Conservation (phyloP, 1,140 invertebrate species). For the Sycobia sp. region DNA sequence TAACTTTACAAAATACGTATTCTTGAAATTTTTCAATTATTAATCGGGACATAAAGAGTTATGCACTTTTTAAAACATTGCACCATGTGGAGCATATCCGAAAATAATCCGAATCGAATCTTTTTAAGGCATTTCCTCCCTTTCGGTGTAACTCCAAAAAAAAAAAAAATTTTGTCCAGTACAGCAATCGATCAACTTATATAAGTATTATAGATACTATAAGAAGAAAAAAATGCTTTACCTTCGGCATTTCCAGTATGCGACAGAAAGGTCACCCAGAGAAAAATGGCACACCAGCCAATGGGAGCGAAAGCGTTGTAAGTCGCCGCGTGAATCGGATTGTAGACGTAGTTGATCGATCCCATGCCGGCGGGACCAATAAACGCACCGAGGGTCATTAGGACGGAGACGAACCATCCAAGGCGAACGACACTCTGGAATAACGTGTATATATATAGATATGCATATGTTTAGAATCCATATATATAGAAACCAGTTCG, state of each 20-base stretch:
- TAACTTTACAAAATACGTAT: too few species aligned
- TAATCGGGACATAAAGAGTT: too few species aligned
- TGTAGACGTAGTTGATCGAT: slow-evolving; percentile 69
- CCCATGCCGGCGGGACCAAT: slow-evolving; percentile 71
- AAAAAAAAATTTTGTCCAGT: too few species aligned
- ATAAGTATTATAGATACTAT: too few species aligned
- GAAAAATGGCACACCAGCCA: slow-evolving; percentile 71
- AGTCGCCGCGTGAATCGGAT: slow-evolving; percentile 68
- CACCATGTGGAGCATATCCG: too few species aligned
- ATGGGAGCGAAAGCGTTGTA: slow-evolving; percentile 76
- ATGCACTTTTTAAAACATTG: too few species aligned
- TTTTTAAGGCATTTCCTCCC: too few species aligned
- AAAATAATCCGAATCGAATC: too few species aligned
- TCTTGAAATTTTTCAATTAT: too few species aligned
- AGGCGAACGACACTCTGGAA: slow-evolving; percentile 60
- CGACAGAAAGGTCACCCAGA: slow-evolving; percentile 69
- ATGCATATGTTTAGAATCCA: background rate
- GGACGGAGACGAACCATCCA: slow-evolving; percentile 63
- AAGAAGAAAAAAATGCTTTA: slow-evolving; percentile 37
- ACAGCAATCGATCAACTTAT: too few species aligned
- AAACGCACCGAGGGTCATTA: slow-evolving; percentile 64
- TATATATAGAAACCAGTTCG: too few species aligned
- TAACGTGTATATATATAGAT: background rate
- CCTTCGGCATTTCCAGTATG: slow-evolving; percentile 67
- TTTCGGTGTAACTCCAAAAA: too few species aligned